Evolutionary conservation across 2,797 vertebrate species (phyloP).

Genomic region (Semaprochilodus insignis): DNA sequence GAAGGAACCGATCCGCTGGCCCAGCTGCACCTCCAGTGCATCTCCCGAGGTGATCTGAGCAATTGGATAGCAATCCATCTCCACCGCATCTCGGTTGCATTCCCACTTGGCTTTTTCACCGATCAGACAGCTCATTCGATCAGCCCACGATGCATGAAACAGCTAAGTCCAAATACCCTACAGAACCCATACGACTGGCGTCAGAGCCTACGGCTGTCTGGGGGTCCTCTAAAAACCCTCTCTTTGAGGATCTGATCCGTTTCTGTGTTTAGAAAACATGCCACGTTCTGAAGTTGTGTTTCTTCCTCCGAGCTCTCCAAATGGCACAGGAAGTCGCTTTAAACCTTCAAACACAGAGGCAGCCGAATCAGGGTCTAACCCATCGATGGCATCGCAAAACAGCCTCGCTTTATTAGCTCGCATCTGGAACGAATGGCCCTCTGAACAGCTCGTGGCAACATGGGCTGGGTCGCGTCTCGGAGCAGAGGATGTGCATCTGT

Average conservation of each 20-base stretch:
- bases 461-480: slow-evolving; percentile 56
- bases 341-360: slow-evolving; percentile 7
- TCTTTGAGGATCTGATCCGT: slow-evolving; percentile 55
- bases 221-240: slow-evolving; percentile 33
- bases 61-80: neutral
- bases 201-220: slow-evolving; percentile 43
- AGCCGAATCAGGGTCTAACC: slow-evolving; percentile 17
- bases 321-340: slow-evolving; percentile 46
- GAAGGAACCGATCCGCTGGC: too few species aligned
- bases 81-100: neutral
- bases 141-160: neutral
- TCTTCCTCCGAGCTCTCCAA: slow-evolving; percentile 49
- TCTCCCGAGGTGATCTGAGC: neutral
- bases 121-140: neutral
- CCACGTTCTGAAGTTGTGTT: slow-evolving; percentile 48
- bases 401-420: slow-evolving; percentile 63
- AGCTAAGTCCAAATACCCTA: neutral
- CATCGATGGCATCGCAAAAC: slow-evolving; percentile 44
- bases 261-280: slow-evolving; percentile 55
- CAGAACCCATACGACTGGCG: slow-evolving; percentile 10
- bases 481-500: slow-evolving; percentile 73
- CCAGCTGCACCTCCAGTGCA: neutral
- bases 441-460: slow-evolving; percentile 48
- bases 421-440: slow-evolving; percentile 68
- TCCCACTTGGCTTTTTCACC: neutral